These are phyloP conservation scores for Sinopyrophorus schimmeli DNA, from an alignment of 2,888 invertebrate genomes.

Conservation along the genomic window DNA sequence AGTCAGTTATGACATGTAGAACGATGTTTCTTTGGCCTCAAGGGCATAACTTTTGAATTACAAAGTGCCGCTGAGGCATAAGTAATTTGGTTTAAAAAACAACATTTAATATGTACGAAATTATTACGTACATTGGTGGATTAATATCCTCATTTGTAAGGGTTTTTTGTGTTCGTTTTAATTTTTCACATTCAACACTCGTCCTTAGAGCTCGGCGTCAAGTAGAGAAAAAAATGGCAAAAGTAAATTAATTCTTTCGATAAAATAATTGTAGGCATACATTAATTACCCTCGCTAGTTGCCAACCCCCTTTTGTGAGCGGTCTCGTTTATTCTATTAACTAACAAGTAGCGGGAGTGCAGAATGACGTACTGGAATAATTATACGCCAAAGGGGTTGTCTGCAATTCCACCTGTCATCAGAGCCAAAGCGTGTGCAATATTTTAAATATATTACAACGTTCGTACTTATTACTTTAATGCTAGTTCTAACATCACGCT, in stretches of 20 bases:
- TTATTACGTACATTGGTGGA: constrained; percentile 6
- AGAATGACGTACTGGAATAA: constrained; percentile 36
- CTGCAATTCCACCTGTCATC: constrained; percentile 41
- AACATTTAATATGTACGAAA: constrained; percentile 21
- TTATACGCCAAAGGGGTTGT: constrained; percentile 40
- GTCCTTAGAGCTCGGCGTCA: neutral
- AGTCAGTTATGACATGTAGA: constrained; percentile 12
- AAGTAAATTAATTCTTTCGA: constrained; percentile 20
- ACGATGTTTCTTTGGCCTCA: constrained; percentile 16
- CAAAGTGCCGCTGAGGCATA: constrained; percentile 17
- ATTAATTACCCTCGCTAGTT: constrained; percentile 27
- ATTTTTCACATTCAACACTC: constrained; percentile 6
- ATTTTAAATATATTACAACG: constrained; percentile 34
- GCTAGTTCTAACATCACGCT: neutral
- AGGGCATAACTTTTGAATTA: constrained; percentile 22
- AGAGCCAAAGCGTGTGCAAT: constrained; percentile 33
- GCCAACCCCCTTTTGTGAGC: constrained; percentile 30
- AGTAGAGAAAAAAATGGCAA: constrained; percentile 7
- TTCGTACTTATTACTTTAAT: constrained; percentile 17
- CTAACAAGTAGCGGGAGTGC: constrained; percentile 34
- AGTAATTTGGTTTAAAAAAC: constrained; percentile 22
- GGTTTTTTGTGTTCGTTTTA: constrained; percentile 5
- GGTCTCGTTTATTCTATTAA: constrained; percentile 33
- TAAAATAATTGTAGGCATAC: constrained; percentile 25
- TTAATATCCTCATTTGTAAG: constrained; percentile 4